These are phyloP conservation scores for Pelochelys cantorii DNA, from an alignment of 2,797 vertebrate genomes.

Conservation along the genomic window DNA sequence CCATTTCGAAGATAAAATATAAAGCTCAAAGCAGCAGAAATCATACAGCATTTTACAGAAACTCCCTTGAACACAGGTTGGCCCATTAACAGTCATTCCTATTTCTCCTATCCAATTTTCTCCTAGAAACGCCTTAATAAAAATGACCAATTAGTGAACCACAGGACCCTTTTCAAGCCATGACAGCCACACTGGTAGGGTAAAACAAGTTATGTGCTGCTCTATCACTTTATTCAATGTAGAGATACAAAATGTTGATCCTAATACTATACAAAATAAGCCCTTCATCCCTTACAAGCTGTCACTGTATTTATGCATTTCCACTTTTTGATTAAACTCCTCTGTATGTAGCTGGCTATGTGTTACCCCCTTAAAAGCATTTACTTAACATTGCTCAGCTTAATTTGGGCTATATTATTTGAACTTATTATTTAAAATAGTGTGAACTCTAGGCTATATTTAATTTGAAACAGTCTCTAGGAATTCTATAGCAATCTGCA, in stretches of 20 bases:
- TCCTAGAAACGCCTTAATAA: slow-evolving; percentile 31
- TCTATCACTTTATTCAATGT: slow-evolving; percentile 8
- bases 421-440: neutral
- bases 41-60: slow-evolving; percentile 42
- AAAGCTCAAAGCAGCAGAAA: slow-evolving; percentile 22
- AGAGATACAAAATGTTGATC: neutral
- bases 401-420: neutral
- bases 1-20: slow-evolving; percentile 43
- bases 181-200: slow-evolving; percentile 19
- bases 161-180: neutral
- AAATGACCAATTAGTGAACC: slow-evolving; percentile 42
- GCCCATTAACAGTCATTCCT: slow-evolving; percentile 37
- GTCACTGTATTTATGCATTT: slow-evolving; percentile 18
- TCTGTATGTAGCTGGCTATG: neutral
- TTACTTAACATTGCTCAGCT: neutral
- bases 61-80: slow-evolving; percentile 37
- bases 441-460: neutral
- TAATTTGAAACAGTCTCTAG: slow-evolving; percentile 18
- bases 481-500: neutral
- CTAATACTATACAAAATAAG: neutral
- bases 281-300: neutral
- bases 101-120: slow-evolving; percentile 50
- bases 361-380: neutral
- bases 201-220: slow-evolving; percentile 4
- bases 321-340: neutral